These are phyloP conservation scores for Macquaria australasica DNA, from an alignment of 2,113 vertebrate species.

Conservation along the genomic window DNA sequence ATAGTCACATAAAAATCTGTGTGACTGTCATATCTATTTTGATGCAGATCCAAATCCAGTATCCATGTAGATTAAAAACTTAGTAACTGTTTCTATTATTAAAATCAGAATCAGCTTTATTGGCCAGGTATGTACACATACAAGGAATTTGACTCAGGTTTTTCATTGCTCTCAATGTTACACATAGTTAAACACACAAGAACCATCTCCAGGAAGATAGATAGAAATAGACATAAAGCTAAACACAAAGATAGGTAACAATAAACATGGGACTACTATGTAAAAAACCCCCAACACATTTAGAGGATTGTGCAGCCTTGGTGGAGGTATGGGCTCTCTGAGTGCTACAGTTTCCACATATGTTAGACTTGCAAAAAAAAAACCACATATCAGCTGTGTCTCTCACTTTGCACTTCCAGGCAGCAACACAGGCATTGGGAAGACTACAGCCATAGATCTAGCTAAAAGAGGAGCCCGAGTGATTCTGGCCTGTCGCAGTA, in stretches of 20 bases:
- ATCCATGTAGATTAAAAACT: not conserved
- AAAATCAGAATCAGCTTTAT: not conserved
- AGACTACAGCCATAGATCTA: constrained; percentile 87
- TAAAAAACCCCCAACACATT: not conserved
- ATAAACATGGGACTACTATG: no score
- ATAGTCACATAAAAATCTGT: no score
- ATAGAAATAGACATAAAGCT: not conserved
- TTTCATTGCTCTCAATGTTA: no score
- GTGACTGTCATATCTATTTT: not conserved
- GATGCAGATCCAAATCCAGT: not conserved
- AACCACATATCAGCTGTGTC: not conserved
- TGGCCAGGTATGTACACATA: no score
- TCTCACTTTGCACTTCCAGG: constrained; percentile 75
- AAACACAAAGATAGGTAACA: no score
- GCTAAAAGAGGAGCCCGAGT: constrained; percentile 90
- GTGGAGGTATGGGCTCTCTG: not conserved
- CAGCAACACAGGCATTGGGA: constrained; percentile 90
- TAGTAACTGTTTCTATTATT: not conserved
- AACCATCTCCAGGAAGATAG: no score
- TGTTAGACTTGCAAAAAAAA: not conserved
- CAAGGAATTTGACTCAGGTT: no score
- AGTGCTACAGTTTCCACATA: not conserved
- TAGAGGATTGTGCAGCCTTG: not conserved
- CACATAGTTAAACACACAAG: no score
- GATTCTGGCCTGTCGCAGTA: constrained; percentile 88